Evolutionary conservation across 2,888 invertebrate species (phyloP).

Genomic region (Barypeithes pellucidus): DNA sequence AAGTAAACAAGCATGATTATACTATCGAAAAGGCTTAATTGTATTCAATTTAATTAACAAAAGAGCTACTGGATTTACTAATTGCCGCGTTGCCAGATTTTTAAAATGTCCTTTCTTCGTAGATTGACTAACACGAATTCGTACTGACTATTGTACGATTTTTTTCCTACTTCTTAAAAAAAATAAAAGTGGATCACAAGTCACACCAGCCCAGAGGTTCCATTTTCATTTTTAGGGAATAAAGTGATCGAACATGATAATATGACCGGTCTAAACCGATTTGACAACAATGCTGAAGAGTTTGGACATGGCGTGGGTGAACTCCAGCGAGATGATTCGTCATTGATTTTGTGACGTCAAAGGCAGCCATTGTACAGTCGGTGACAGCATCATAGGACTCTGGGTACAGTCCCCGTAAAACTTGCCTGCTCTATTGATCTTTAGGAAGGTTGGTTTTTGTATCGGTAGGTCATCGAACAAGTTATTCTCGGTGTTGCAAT

Average conservation of each 20-base stretch:
- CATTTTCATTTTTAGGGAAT: too few relatives aligned
- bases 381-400: neutral
- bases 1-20: constrained; percentile 20
- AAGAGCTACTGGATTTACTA: constrained; percentile 2
- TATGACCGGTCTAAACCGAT: neutral
- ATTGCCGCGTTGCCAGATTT: neutral
- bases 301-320: constrained; percentile 38
- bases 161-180: too few relatives aligned
- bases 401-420: neutral
- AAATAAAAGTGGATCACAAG: too few relatives aligned
- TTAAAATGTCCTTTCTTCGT: neutral
- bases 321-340: constrained; percentile 38
- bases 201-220: too few relatives aligned
- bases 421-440: constrained; percentile 3
- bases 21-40: constrained; percentile 14
- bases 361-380: constrained; percentile 33
- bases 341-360: constrained; percentile 51
- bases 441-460: constrained; percentile 3
- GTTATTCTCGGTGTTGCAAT: neutral
- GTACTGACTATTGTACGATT: too few relatives aligned
- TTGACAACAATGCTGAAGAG: constrained; percentile 5
- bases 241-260: too few relatives aligned
- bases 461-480: constrained; percentile 1
- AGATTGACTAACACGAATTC: too few relatives aligned
- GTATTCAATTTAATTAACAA: constrained; percentile 7